These are phyloP conservation scores for Diachasmimorpha longicaudata DNA, from an alignment of 1,140 invertebrate species.

Conservation along the genomic window DNA sequence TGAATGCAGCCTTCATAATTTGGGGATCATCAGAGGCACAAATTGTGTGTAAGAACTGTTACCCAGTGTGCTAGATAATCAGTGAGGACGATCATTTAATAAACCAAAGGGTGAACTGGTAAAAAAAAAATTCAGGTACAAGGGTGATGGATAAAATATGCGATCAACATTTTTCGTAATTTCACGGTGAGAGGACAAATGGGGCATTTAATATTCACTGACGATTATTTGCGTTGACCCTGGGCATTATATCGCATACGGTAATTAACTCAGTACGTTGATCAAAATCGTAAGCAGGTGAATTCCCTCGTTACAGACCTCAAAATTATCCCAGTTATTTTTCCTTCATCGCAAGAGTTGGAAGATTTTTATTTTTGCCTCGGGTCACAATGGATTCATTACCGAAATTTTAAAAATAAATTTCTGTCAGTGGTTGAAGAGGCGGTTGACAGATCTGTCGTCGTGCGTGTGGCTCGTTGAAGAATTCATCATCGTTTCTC, in stretches of 20 bases:
- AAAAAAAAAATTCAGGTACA: neutral
- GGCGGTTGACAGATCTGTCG: neutral
- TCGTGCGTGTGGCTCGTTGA: neutral
- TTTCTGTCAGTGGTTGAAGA: neutral
- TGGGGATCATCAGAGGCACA: slow-evolving; percentile 23
- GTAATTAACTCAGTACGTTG: slow-evolving; percentile 5
- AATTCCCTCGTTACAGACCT: neutral
- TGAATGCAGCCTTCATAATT: slow-evolving; percentile 3
- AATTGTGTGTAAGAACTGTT: slow-evolving; percentile 26
- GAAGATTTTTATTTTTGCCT: neutral
- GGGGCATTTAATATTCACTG: slow-evolving; percentile 31
- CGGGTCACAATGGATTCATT: too few species aligned
- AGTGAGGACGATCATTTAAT: neutral
- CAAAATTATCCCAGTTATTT: neutral
- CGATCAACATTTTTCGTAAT: slow-evolving; percentile 20
- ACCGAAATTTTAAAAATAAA: neutral
- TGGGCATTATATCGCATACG: neutral
- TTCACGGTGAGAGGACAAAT: slow-evolving; percentile 31
- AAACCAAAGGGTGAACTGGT: neutral
- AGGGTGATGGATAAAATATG: neutral
- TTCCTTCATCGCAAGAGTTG: neutral
- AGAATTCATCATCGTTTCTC: slow-evolving; percentile 1
- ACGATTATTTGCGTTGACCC: neutral
- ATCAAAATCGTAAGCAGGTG: slow-evolving; percentile 16
- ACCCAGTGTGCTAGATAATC: slow-evolving; percentile 27